A percentile compares a stretch with the other conserved stretches of the same genome.
These are phyloP conservation scores for Trachops cirrhosus DNA, from an alignment of 2,797 vertebrate genomes.

Conservation along the genomic window DNA sequence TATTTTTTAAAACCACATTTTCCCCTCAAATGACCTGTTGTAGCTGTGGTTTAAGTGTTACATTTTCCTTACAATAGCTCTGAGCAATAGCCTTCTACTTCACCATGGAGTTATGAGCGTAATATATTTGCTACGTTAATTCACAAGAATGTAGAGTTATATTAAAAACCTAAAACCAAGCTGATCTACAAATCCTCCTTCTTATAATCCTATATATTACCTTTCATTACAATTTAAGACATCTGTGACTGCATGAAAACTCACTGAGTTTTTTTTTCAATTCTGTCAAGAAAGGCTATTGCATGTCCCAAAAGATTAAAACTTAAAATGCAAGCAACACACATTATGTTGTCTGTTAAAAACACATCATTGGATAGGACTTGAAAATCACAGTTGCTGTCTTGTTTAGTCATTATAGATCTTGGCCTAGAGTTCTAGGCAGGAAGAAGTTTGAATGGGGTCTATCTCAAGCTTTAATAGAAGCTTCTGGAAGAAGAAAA, in stretches of 20 bases:
- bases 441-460: constrained; percentile 21
- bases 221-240: background rate
- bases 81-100: background rate
- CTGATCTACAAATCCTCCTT: background rate
- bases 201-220: background rate
- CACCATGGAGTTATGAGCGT: background rate
- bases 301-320: background rate
- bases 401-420: background rate
- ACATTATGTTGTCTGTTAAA: background rate
- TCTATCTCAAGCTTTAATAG: background rate
- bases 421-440: constrained; percentile 35
- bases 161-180: constrained; percentile 16
- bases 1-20: constrained; percentile 48
- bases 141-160: constrained; percentile 26
- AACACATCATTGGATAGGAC: background rate
- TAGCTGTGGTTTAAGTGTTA: constrained; percentile 34
- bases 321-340: background rate
- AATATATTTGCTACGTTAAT: background rate
- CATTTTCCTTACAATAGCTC: constrained; percentile 39
- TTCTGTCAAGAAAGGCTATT: background rate
- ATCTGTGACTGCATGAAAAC: background rate
- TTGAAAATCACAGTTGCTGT: constrained; percentile 27
- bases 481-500: constrained; percentile 2
- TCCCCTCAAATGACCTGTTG: constrained; percentile 34
- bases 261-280: background rate